Evolutionary conservation across 2,797 vertebrate species (phyloP).

Genomic region (Myotis findleyi): DNA sequence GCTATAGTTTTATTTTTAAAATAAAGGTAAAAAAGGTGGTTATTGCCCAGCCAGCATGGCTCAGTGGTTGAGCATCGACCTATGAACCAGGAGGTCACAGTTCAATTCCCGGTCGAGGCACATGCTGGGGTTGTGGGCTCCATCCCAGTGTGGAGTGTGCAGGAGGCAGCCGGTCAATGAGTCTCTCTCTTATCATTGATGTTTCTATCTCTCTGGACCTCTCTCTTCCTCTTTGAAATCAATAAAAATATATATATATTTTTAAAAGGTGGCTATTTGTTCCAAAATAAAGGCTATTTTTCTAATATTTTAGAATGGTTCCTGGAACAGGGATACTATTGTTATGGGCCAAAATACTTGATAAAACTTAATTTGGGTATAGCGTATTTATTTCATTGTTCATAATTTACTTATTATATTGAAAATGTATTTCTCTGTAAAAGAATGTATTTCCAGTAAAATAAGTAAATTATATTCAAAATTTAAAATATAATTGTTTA

Average conservation of each 20-base stretch:
- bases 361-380: not conserved
- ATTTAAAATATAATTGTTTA: not conserved
- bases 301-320: not conserved
- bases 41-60: too few species aligned
- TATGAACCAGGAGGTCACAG: too few species aligned
- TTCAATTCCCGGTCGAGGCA: too few species aligned
- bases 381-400: not conserved
- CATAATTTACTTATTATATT: slow-evolving; percentile 4
- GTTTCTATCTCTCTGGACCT: too few species aligned
- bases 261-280: not conserved
- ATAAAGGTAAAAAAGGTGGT: too few species aligned
- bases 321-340: not conserved
- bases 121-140: too few species aligned
- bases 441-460: slow-evolving; percentile 41
- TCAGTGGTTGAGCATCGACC: too few species aligned
- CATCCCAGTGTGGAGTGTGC: too few species aligned
- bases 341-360: not conserved
- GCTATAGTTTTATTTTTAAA: not conserved
- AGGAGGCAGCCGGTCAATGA: too few species aligned
- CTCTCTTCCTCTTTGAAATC: too few species aligned
- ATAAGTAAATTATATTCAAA: not conserved
- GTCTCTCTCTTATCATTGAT: too few species aligned
- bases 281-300: not conserved
- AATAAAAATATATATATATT: too few species aligned
- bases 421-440: not conserved